phyloP scores from a whole-genome alignment of 2,888 invertebrate genomes.

The Heliconius cydno region DNA sequence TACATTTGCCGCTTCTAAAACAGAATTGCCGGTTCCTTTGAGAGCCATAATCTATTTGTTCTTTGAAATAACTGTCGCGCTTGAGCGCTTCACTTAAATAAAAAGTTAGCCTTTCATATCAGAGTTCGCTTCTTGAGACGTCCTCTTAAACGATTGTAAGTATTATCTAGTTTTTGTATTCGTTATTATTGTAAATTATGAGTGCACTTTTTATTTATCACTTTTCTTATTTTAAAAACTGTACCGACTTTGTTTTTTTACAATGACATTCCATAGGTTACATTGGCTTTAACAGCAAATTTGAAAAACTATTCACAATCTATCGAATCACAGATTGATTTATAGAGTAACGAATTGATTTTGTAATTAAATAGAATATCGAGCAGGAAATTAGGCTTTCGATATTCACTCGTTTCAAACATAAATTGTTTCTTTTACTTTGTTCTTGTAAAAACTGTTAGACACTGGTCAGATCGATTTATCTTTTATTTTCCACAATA shows the following conservation, averaged over 20 bases:
- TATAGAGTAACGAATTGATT: constrained; percentile 62
- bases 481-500: constrained; percentile 49
- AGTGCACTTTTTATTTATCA: constrained; percentile 20
- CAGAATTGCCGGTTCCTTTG: constrained; percentile 82
- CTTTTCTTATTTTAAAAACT: constrained; percentile 17
- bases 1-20: constrained; percentile 82
- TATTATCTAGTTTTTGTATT: constrained; percentile 10
- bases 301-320: constrained; percentile 51
- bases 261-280: constrained; percentile 44
- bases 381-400: constrained; percentile 61
- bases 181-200: constrained; percentile 21
- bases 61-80: constrained; percentile 81
- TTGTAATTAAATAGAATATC: constrained; percentile 60
- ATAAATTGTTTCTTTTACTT: constrained; percentile 56
- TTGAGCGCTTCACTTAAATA: constrained; percentile 75
- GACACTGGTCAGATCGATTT: constrained; percentile 42
- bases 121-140: constrained; percentile 49
- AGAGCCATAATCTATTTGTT: constrained; percentile 83
- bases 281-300: constrained; percentile 47
- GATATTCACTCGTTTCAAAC: constrained; percentile 51
- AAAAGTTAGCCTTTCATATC: constrained; percentile 71
- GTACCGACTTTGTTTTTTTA: constrained; percentile 36
- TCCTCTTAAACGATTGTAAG: constrained; percentile 19
- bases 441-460: constrained; percentile 50
- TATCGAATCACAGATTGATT: constrained; percentile 55